These are phyloP conservation scores for Brachypodius melanocephalos DNA, from an alignment of 2,113 vertebrate genomes.

Conservation along the genomic window DNA sequence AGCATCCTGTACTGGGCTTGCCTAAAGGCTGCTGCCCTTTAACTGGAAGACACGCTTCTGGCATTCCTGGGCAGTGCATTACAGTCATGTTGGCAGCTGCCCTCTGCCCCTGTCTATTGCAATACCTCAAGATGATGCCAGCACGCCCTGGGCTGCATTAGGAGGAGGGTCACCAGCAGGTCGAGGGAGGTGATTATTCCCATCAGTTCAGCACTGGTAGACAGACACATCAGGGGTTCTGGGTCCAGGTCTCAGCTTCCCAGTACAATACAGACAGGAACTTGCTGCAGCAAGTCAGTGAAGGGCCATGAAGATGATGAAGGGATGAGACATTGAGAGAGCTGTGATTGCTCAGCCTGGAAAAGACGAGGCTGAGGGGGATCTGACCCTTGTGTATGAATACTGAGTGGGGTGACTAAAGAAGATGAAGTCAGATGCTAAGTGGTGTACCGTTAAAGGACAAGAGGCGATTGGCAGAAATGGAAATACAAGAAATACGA, in stretches of 20 bases:
- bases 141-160: not conserved
- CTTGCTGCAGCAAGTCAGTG: not conserved
- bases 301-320: not conserved
- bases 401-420: not conserved
- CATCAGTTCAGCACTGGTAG: not conserved
- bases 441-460: not conserved
- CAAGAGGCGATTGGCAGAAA: not conserved
- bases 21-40: not conserved
- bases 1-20: not conserved
- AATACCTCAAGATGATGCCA: conserved; percentile 29
- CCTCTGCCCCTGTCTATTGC: conserved; percentile 25
- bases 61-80: not conserved
- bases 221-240: not conserved
- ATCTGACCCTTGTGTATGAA: not conserved
- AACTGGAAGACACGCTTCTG: not conserved
- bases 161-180: not conserved
- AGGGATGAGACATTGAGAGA: not conserved
- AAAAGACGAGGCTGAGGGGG: not conserved
- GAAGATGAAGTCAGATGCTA: not conserved
- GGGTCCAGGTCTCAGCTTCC: not conserved
- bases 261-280: not conserved
- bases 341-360: not conserved
- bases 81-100: conserved; percentile 24
- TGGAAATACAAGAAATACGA: not conserved
- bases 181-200: not conserved